Percentiles rank a stretch among this genome's conserved stretches.
These are phyloP conservation scores for Salvelinus namaycush DNA, from an alignment of 2,113 vertebrate species.

Conservation along the genomic window DNA sequence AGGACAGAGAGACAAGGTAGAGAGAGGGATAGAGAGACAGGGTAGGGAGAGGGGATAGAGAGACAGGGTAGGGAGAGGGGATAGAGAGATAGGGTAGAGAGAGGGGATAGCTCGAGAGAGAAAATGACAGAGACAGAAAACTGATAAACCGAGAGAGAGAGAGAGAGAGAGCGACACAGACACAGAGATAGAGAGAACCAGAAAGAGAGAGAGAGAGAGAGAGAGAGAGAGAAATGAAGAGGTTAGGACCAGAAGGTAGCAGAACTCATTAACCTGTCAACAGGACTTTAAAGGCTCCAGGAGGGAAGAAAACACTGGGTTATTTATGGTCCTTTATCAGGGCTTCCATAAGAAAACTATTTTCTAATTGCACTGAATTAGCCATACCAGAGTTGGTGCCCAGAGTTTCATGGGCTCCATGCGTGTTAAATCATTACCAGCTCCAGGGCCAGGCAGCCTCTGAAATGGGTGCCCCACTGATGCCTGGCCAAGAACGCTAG, in stretches of 20 bases:
- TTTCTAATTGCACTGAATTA: conserved; percentile 58
- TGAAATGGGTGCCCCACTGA: conserved; percentile 2
- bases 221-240: neutral
- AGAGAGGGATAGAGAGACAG: too few relatives aligned
- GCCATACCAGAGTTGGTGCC: conserved; percentile 29
- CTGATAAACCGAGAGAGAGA: too few relatives aligned
- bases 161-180: neutral
- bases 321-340: conserved; percentile 60
- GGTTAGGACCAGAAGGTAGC: conserved; percentile 15
- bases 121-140: too few relatives aligned
- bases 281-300: conserved; percentile 22
- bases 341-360: conserved; percentile 43
- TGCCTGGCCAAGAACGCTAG: neutral
- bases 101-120: too few relatives aligned
- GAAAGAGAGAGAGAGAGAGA: neutral
- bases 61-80: too few relatives aligned
- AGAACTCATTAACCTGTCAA: conserved; percentile 44
- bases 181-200: neutral
- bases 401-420: conserved; percentile 28
- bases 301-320: conserved; percentile 18
- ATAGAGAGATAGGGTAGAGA: too few relatives aligned
- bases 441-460: neutral
- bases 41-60: too few relatives aligned
- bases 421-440: conserved; percentile 43
- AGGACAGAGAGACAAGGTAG: too few relatives aligned